phyloP scores from a whole-genome alignment of 2,797 vertebrate species.

The Petrocephalus schoutedeni region DNA sequence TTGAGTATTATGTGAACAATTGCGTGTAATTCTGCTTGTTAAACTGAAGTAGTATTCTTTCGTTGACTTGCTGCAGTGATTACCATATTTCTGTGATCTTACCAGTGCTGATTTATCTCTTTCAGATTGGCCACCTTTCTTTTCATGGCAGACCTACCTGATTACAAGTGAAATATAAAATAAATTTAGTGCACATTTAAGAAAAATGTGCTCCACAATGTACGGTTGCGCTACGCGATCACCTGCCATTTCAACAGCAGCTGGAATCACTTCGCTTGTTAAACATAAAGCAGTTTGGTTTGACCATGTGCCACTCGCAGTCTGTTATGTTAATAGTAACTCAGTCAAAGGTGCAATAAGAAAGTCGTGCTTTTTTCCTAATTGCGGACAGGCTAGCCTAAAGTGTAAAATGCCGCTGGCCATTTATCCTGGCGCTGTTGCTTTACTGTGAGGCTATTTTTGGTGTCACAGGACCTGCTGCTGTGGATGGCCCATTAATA shows the following conservation, averaged over 20 bases:
- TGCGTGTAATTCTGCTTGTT: not conserved
- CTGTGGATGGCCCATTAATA: constrained; percentile 55
- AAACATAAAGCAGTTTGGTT: not conserved
- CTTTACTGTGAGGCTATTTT: not conserved
- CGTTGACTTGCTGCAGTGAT: not conserved
- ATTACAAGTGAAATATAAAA: not conserved
- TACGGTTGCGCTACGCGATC: not conserved
- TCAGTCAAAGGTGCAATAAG: not conserved
- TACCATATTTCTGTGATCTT: not conserved
- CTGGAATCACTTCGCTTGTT: not conserved
- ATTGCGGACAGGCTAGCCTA: not conserved
- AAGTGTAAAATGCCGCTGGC: not conserved
- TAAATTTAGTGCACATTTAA: not conserved
- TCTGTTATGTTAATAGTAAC: not conserved
- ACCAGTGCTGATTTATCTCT: not conserved
- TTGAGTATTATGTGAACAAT: not conserved
- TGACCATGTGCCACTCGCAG: not conserved
- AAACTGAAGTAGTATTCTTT: not conserved
- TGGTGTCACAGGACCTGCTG: constrained; percentile 41
- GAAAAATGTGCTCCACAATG: not conserved
- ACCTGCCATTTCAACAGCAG: not conserved
- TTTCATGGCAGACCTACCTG: not conserved
- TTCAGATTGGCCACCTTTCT: not conserved
- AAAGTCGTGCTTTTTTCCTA: not conserved
- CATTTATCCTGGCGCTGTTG: not conserved